Evolutionary conservation across 2,113 vertebrate genomes (phyloP).

Genomic region (Genyomyrus donnyi): DNA sequence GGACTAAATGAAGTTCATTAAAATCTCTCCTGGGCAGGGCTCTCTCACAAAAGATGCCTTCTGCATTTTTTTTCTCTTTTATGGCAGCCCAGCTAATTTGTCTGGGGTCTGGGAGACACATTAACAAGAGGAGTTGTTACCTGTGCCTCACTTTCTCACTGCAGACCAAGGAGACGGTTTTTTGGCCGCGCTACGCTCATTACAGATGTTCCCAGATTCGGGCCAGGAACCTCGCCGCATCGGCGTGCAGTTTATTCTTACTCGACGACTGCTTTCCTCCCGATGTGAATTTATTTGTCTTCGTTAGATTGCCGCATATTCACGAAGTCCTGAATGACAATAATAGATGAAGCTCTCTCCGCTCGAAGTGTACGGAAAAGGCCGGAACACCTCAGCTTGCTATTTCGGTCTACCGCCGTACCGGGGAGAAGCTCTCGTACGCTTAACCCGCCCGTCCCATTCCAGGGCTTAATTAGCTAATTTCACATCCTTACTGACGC

Average conservation of each 20-base stretch:
- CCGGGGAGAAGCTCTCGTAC: constrained; percentile 21
- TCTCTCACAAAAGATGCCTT: constrained; percentile 49
- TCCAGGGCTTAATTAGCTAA: constrained; percentile 35
- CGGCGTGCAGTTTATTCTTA: not conserved
- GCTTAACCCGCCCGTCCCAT: constrained; percentile 29
- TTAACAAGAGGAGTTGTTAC: constrained; percentile 55
- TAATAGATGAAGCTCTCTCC: not conserved
- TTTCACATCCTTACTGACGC: constrained; percentile 24
- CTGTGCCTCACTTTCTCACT: constrained; percentile 42
- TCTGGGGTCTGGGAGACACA: constrained; percentile 54
- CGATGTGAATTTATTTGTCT: not conserved
- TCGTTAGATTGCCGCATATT: not conserved
- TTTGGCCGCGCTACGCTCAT: not conserved
- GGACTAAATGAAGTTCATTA: constrained; percentile 69
- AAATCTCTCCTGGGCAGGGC: constrained; percentile 58
- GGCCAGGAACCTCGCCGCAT: not conserved
- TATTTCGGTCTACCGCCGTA: constrained; percentile 1
- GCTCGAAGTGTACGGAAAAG: not conserved
- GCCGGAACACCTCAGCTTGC: not conserved
- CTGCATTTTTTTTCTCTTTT: constrained; percentile 33
- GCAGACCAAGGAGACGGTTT: constrained; percentile 55
- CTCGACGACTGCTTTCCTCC: not conserved
- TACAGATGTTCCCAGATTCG: constrained; percentile 1
- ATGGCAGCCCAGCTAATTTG: constrained; percentile 57
- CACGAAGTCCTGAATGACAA: not conserved